These are phyloP conservation scores for Corticium candelabrum DNA, from an alignment of 37 sponge, comb jelly and placozoan genomes.

Conservation along the genomic window DNA sequence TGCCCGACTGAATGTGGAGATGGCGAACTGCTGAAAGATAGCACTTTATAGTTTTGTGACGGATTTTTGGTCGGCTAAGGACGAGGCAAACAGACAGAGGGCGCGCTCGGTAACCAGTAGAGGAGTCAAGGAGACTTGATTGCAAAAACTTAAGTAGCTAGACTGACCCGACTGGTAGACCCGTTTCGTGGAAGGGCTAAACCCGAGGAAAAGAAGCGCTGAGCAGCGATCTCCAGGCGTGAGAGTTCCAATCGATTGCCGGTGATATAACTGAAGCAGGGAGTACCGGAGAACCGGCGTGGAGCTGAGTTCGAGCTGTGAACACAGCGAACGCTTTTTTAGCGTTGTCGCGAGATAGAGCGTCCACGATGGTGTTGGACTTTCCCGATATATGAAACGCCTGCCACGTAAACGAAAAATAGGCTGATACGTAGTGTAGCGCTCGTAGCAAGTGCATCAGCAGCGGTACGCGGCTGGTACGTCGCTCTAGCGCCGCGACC, in stretches of 20 bases:
- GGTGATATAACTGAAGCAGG: not conserved
- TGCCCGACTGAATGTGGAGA: not conserved
- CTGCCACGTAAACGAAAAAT: not conserved
- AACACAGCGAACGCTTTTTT: not conserved
- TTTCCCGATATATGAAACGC: slow-evolving; percentile 11
- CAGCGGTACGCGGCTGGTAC: slow-evolving; percentile 5
- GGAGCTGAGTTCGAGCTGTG: not conserved
- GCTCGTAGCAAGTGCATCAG: slow-evolving; percentile 35
- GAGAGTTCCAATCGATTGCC: not conserved
- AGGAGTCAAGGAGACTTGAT: not conserved
- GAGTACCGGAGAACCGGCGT: not conserved
- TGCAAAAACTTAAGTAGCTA: not conserved
- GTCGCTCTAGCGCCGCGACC: slow-evolving; percentile 3
- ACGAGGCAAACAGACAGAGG: not conserved
- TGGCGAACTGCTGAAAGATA: not conserved
- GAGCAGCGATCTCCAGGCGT: not conserved
- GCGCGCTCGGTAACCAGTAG: not conserved
- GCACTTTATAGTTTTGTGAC: not conserved
- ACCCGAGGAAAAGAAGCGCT: not conserved
- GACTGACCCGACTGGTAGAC: not conserved
- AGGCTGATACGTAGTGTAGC: slow-evolving; percentile 24
- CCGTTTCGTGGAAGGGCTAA: not conserved
- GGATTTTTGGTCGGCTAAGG: not conserved
- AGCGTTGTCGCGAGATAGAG: slow-evolving; percentile 15
- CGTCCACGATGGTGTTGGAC: slow-evolving; percentile 14